phyloP scores from a whole-genome alignment of 92 coral and sea anemone species.

The Palythoa grandiflora region DNA sequence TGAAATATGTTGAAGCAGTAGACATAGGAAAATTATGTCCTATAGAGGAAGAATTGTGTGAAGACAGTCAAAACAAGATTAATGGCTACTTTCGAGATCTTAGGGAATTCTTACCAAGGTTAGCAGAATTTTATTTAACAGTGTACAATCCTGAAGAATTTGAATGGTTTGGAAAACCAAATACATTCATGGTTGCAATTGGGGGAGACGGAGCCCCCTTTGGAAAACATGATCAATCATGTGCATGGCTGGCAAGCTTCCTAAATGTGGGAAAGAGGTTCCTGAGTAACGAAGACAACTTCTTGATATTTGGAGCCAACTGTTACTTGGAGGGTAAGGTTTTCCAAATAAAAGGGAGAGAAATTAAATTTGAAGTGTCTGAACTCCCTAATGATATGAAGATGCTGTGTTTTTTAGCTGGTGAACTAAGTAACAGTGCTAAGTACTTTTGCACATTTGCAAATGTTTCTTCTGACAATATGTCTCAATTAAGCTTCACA shows the following conservation, averaged over 20 bases:
- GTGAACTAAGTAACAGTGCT: not conserved
- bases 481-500: not conserved
- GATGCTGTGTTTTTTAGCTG: not conserved
- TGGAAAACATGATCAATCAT: not conserved
- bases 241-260: not conserved
- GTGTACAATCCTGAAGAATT: not conserved
- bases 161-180: not conserved
- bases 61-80: not conserved
- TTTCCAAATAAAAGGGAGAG: conserved; percentile 1
- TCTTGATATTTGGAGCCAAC: not conserved
- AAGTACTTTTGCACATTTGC: not conserved
- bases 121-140: too few relatives aligned
- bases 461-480: not conserved
- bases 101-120: too few relatives aligned
- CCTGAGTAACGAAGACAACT: not conserved
- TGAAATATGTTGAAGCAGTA: conserved; percentile 22
- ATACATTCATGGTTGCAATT: not conserved
- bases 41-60: not conserved
- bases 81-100: not conserved
- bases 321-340: too few relatives aligned
- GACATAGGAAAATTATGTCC: not conserved
- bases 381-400: not conserved
- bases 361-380: conserved; percentile 1
- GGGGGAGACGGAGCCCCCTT: not conserved
- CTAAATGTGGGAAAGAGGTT: not conserved